A percentile compares a stretch with the other conserved stretches of the same genome.
These are phyloP conservation scores for Abrostola triplasia DNA, from an alignment of 2,888 invertebrate species.

Conservation along the genomic window DNA sequence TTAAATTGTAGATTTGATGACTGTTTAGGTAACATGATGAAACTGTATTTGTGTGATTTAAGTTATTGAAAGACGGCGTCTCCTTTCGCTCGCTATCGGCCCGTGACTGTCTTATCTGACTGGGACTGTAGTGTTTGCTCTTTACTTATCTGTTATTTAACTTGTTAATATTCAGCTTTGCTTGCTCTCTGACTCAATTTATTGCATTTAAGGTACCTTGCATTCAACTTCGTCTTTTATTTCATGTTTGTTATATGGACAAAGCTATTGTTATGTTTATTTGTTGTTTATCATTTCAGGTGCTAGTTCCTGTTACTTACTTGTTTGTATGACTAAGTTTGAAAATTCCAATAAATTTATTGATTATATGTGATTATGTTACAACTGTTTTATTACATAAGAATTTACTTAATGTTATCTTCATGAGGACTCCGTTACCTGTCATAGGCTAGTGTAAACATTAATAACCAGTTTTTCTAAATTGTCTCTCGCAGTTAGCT, in stretches of 20 bases:
- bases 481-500: too few species aligned
- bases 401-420: too few species aligned
- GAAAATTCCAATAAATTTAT: conserved; percentile 48
- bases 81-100: conserved; percentile 39
- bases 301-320: conserved; percentile 65
- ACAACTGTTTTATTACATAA: conserved; percentile 11
- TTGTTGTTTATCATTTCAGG: conserved; percentile 56
- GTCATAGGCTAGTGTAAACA: too few species aligned
- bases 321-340: conserved; percentile 58
- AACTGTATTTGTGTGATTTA: conserved; percentile 56
- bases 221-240: conserved; percentile 21
- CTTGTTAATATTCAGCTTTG: conserved; percentile 40
- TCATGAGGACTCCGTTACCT: too few species aligned
- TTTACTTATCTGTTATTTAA: conserved; percentile 37
- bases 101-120: conserved; percentile 60
- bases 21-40: conserved; percentile 47
- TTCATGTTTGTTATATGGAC: conserved; percentile 21
- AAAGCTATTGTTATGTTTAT: conserved; percentile 46
- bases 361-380: conserved; percentile 8
- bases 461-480: too few species aligned
- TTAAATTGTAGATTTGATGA: conserved; percentile 19
- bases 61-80: conserved; percentile 36
- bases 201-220: conserved; percentile 54
- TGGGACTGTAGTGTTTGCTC: background rate
- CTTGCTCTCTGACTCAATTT: conserved; percentile 47